Conservation (phyloP, 2,113 vertebrate species). For the Nymphicus hollandicus region DNA sequence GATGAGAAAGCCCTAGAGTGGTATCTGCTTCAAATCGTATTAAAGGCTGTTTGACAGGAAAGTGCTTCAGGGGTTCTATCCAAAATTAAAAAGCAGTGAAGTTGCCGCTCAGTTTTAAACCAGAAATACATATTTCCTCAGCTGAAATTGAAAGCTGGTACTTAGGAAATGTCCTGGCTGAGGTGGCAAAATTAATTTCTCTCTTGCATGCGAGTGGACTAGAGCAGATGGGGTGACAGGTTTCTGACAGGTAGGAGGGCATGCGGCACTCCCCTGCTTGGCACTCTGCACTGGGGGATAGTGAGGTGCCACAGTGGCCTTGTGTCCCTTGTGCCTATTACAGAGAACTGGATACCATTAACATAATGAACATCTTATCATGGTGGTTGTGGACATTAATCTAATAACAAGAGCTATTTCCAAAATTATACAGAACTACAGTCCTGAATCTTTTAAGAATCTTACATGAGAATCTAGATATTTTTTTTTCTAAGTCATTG, state of each 20-base stretch:
- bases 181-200: background rate
- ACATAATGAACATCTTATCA: background rate
- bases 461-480: background rate
- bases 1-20: slow-evolving; percentile 75
- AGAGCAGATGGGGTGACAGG: background rate
- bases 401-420: background rate
- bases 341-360: background rate
- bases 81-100: slow-evolving; percentile 50
- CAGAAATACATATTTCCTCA: background rate
- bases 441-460: background rate
- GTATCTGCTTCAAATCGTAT: slow-evolving; percentile 71
- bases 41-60: slow-evolving; percentile 51
- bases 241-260: background rate
- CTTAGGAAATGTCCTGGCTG: background rate
- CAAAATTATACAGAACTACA: background rate
- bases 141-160: background rate
- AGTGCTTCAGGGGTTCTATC: slow-evolving; percentile 45
- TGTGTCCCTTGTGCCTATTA: rapidly evolving
- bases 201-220: background rate
- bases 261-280: background rate
- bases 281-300: background rate
- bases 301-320: background rate
- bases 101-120: background rate
- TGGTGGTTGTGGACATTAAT: background rate
- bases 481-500: background rate